Evolutionary conservation across 2,888 invertebrate species (phyloP).

Genomic region (Hypolimnas misippus): DNA sequence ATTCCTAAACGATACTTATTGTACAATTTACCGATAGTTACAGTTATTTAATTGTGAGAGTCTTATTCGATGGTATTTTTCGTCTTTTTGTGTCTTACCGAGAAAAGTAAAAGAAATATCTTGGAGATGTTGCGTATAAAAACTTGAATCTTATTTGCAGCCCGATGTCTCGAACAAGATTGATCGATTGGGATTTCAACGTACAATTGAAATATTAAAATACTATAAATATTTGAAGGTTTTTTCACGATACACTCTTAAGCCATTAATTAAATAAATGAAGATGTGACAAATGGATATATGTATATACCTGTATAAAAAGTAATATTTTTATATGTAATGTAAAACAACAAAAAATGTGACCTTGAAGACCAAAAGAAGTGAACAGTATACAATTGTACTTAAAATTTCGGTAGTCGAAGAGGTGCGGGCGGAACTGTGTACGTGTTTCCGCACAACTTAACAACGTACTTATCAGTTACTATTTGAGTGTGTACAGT

Average conservation of each 20-base stretch:
- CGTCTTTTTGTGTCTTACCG: neutral
- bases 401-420: constrained; percentile 12
- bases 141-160: neutral
- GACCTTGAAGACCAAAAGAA: neutral
- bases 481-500: neutral
- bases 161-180: constrained; percentile 10
- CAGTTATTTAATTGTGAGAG: constrained; percentile 5
- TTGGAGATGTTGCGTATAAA: neutral
- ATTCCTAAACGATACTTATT: neutral
- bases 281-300: no score
- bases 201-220: no score
- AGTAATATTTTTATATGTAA: neutral
- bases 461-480: constrained; percentile 4
- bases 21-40: neutral
- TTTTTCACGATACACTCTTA: no score
- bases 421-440: constrained; percentile 25
- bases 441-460: constrained; percentile 18
- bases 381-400: neutral
- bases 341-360: neutral
- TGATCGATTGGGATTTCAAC: constrained; percentile 5
- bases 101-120: neutral
- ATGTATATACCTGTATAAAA: no score
- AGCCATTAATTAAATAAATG: neutral
- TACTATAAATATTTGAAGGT: no score
- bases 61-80: neutral